Percentiles rank a stretch among this genome's conserved stretches.
Conservation (phyloP, 2,888 invertebrate genomes). For the Heliconius erato region DNA sequence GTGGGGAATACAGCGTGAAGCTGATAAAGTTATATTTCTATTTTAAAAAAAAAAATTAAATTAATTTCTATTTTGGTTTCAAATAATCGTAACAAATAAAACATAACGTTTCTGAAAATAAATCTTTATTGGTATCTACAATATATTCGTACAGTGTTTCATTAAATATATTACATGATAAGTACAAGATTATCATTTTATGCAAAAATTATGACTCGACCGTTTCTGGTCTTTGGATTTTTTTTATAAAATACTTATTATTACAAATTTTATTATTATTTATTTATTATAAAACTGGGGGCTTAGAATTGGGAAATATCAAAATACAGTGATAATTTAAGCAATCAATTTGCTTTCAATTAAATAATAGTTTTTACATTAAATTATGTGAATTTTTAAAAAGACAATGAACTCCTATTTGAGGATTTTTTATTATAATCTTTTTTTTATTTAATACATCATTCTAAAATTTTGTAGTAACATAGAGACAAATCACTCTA, state of each 20-base stretch:
- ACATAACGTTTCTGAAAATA: conserved; percentile 63
- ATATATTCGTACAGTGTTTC: conserved; percentile 74
- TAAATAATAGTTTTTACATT: not conserved
- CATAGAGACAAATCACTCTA: not conserved
- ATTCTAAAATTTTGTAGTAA: not conserved
- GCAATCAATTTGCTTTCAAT: not conserved
- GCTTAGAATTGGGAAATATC: not conserved
- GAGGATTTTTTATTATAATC: not conserved
- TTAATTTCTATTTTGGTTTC: not conserved
- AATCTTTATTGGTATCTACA: conserved; percentile 83
- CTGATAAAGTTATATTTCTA: not conserved
- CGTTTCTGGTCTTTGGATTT: conserved; percentile 73
- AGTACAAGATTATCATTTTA: conserved; percentile 69
- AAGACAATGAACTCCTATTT: not conserved
- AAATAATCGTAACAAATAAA: conserved; percentile 20
- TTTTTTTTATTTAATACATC: no score
- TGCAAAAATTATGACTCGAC: conserved; percentile 82
- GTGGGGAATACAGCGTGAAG: no score
- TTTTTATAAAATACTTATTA: conserved; percentile 59
- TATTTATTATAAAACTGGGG: conserved; percentile 35
- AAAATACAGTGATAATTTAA: not conserved
- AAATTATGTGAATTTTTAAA: not conserved
- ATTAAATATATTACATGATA: conserved; percentile 80
- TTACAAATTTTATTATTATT: conserved; percentile 26
- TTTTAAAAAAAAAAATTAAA: no score